phyloP scores from a whole-genome alignment of 2,888 invertebrate species.

The Synergus japonicus region DNA sequence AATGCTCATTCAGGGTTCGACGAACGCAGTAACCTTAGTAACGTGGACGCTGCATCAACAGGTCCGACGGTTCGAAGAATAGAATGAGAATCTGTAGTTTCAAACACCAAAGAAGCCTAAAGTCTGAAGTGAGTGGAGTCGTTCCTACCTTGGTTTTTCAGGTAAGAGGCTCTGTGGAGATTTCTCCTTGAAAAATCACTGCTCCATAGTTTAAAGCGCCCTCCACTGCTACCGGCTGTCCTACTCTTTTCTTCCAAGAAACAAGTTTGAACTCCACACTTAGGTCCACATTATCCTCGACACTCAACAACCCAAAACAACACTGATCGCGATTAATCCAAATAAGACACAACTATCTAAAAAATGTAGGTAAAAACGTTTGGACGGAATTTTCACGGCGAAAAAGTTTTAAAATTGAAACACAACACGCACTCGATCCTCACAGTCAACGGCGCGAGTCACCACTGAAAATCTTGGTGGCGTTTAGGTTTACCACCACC shows the following conservation, averaged over 20 bases:
- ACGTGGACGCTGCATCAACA: slow-evolving; percentile 39
- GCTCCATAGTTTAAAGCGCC: slow-evolving; percentile 57
- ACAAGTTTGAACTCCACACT: slow-evolving; percentile 26
- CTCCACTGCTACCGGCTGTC: slow-evolving; percentile 46
- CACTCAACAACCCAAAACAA: slow-evolving; percentile 25
- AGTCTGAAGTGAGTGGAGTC: slow-evolving; percentile 25
- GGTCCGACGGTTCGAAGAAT: slow-evolving; percentile 26
- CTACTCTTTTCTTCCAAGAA: slow-evolving; percentile 18
- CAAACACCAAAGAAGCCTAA: not conserved
- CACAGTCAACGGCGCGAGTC: slow-evolving; percentile 59
- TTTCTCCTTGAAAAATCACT: slow-evolving; percentile 62
- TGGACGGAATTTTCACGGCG: slow-evolving; percentile 18
- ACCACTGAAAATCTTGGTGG: slow-evolving; percentile 51
- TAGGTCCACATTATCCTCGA: slow-evolving; percentile 24
- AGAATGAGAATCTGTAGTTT: slow-evolving; percentile 7
- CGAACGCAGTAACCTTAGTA: slow-evolving; percentile 35
- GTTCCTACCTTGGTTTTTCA: slow-evolving; percentile 59
- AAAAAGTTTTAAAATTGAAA: slow-evolving; percentile 24
- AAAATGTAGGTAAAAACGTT: slow-evolving; percentile 20
- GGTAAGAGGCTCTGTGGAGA: slow-evolving; percentile 57
- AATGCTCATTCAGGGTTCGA: slow-evolving; percentile 16
- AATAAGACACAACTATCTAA: not conserved
- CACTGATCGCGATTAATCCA: not conserved
- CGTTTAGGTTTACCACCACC: no score
- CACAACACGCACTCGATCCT: slow-evolving; percentile 45